A percentile compares a stretch with the other conserved stretches of the same genome.
Evolutionary conservation across 2,888 invertebrate species (phyloP).

Genomic region (Mamestra brassicae): DNA sequence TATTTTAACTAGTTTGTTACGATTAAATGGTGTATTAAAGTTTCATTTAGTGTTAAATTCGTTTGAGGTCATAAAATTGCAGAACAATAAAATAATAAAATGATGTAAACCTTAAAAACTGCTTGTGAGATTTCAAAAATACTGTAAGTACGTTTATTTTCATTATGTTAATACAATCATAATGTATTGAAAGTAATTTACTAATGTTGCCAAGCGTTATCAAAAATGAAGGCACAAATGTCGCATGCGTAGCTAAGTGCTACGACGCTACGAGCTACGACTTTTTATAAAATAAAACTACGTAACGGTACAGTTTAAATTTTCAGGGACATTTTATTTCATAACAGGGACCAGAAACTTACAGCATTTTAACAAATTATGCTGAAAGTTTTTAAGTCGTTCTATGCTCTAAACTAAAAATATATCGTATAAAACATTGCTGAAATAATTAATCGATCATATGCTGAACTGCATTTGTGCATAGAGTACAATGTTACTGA

Average conservation of each 20-base stretch:
- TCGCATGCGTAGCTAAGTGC: neutral
- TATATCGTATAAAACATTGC: neutral
- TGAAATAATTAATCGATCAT: neutral
- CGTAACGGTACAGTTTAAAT: too few relatives aligned
- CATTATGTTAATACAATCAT: too few relatives aligned
- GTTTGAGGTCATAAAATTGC: constrained; percentile 19
- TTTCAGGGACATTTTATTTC: too few relatives aligned
- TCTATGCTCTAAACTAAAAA: too few relatives aligned
- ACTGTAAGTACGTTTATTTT: too few relatives aligned
- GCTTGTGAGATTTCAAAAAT: neutral
- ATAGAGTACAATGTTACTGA: neutral
- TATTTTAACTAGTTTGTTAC: constrained; percentile 58
- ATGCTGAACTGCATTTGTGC: too few relatives aligned
- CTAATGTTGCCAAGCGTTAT: neutral
- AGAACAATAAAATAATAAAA: constrained; percentile 17
- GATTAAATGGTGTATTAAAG: constrained; percentile 38
- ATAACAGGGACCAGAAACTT: too few relatives aligned
- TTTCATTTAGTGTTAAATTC: constrained; percentile 40
- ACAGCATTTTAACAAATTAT: neutral
- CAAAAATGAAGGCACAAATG: neutral
- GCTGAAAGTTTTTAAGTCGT: neutral
- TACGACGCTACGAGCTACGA: constrained; percentile 3
- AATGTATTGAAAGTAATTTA: too few relatives aligned
- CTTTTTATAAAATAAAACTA: neutral
- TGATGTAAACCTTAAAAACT: neutral